Evolutionary conservation across 2,113 vertebrate species (phyloP).

Genomic region (Amia ocellicauda): DNA sequence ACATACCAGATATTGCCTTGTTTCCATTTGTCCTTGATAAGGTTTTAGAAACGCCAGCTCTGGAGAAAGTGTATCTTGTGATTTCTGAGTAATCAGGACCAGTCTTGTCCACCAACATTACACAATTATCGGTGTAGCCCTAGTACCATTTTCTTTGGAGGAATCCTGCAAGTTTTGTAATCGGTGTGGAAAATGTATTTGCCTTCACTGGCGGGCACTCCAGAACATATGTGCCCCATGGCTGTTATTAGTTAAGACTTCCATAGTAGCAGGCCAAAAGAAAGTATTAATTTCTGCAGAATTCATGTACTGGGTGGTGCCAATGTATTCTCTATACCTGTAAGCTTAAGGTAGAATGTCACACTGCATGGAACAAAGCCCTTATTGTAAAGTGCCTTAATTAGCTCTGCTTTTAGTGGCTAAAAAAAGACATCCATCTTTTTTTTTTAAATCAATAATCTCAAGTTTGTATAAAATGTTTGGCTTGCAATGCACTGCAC

Average conservation of each 20-base stretch:
- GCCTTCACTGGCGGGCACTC: no score
- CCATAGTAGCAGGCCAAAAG: not conserved
- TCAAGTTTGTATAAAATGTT: not conserved
- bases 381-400: conserved; percentile 22
- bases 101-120: no score
- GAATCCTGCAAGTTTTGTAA: no score
- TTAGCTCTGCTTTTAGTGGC: conserved; percentile 1
- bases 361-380: not conserved
- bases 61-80: no score
- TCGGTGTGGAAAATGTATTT: no score
- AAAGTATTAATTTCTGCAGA: not conserved
- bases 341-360: conserved; percentile 4
- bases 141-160: no score
- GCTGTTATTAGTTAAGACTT: no score
- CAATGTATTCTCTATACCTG: not conserved
- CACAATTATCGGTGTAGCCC: no score
- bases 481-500: conserved; percentile 3
- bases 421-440: no score
- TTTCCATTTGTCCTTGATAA: not conserved
- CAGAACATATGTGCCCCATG: no score
- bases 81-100: no score
- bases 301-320: not conserved
- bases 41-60: no score
- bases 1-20: not conserved
- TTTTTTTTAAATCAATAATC: not conserved